Base-by-base conservation (phyloP, 2,797 vertebrate species). In the Apodemus agrarius region DNA sequence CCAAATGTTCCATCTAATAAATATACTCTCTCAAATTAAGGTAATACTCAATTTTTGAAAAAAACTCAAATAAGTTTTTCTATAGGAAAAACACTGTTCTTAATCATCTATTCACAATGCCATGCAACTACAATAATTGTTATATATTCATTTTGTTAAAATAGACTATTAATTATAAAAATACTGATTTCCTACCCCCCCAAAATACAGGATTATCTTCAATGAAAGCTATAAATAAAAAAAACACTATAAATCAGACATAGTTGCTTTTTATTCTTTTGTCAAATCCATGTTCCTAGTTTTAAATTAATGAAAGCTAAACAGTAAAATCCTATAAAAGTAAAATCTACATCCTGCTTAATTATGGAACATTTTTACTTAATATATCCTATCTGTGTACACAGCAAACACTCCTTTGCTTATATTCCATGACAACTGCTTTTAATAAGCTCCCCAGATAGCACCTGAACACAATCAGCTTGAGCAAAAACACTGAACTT, bases 391-490 rank as follows among this genome's bases (percentile, higher is more conserved):
- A 97, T 87, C 90, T 96, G 90, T 78, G 57, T 79, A 75, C 69
- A 78, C 37, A 97, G 83, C 94, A 96, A 97, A 97, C 91, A 94
- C 69, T 95, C 93, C 91, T 89, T 95, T 94, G 54, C 80, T 96
- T 80, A 83, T 95, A 91, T 65, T 93, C 95, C 54, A 89, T 95
- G 92, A 95, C 67, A 85, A 97, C 88, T 96, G 74, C 69, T 61
- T 95, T 97, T 96, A 98, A 96, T 83, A 97, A 97, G 93, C 97
- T 97, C 91, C 91, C 93, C 72, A 95, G 97, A 88, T 43, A 95
- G 63, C 88, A 96, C 52, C 74, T 97, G 86, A 98, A 98, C 40
- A 97, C 79, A 88, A 79, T 22, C 52, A 84, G 76, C 83, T 97
- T 90, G 80, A 91, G 74, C n/a, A 89, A 90, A 92, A 97, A 96